phyloP scores from a whole-genome alignment of 2,797 vertebrate species.

The Diplodus puntazzo region DNA sequence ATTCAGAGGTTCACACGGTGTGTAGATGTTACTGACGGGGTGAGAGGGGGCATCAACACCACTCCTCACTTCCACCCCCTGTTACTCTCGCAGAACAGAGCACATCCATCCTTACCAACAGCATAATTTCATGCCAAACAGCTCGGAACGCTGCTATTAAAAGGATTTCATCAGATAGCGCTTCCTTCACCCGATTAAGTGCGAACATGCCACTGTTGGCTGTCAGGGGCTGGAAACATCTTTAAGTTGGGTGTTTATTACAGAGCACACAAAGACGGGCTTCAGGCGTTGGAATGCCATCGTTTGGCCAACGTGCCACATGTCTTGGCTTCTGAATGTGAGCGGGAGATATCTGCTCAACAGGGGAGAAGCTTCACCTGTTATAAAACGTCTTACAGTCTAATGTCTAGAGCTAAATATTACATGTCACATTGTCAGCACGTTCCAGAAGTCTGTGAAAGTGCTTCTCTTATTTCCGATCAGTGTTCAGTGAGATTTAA shows the following conservation, averaged over 20 bases:
- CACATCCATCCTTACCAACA: conserved; percentile 40
- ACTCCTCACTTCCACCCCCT: conserved; percentile 25
- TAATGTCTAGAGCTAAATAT: not conserved
- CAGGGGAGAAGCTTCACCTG: not conserved
- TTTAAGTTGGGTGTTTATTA: conserved; percentile 31
- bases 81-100: conserved; percentile 31
- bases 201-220: conserved; percentile 34
- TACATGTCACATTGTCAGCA: conserved; percentile 6
- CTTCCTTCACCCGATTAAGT: conserved; percentile 43
- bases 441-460: not conserved
- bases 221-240: conserved; percentile 28
- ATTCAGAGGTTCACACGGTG: conserved; percentile 56
- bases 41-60: conserved; percentile 3
- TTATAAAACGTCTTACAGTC: not conserved
- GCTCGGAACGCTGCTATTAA: conserved; percentile 67
- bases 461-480: not conserved
- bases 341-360: not conserved
- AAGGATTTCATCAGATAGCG: conserved; percentile 63
- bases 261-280: conserved; percentile 19
- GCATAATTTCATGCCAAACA: conserved; percentile 66
- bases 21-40: conserved; percentile 46
- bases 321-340: not conserved
- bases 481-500: not conserved
- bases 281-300: conserved; percentile 1
- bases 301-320: conserved; percentile 16